phyloP scores from a whole-genome alignment of 1,140 invertebrate species.

The Lasioglossum albipes region DNA sequence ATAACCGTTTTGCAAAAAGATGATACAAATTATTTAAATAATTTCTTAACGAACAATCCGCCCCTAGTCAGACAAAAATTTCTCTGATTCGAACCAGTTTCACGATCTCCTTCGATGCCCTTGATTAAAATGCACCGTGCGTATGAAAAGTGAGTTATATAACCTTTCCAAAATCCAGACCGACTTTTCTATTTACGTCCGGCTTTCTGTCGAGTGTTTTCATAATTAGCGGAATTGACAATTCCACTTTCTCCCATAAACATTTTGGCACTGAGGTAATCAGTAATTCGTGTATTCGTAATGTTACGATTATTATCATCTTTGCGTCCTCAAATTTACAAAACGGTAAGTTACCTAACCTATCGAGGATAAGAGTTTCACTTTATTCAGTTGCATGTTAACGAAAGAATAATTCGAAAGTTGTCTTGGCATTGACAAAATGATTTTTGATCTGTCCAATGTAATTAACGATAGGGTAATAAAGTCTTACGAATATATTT shows the following conservation, averaged over 20 bases:
- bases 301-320: constrained; percentile 71
- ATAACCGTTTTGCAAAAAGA: background rate
- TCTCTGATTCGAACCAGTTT: background rate
- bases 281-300: constrained; percentile 24
- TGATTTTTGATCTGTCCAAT: background rate
- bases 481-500: background rate
- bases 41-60: background rate
- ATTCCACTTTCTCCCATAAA: background rate
- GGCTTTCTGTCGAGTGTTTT: background rate
- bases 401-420: background rate
- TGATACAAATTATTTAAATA: background rate
- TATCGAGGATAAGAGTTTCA: background rate
- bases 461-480: background rate
- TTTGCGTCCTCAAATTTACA: constrained; percentile 62
- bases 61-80: background rate
- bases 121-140: constrained; percentile 17
- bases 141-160: constrained; percentile 38
- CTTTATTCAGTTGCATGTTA: background rate
- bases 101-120: background rate
- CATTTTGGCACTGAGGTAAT: background rate
- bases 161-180: constrained; percentile 11
- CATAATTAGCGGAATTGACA: background rate
- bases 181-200: background rate
- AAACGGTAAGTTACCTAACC: constrained; percentile 62
- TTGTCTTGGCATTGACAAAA: background rate